Evolutionary conservation across 2,888 invertebrate genomes (phyloP), one percentile per base, ranked within the genome.

Genomic region (Harpalus rubripes): DNA sequence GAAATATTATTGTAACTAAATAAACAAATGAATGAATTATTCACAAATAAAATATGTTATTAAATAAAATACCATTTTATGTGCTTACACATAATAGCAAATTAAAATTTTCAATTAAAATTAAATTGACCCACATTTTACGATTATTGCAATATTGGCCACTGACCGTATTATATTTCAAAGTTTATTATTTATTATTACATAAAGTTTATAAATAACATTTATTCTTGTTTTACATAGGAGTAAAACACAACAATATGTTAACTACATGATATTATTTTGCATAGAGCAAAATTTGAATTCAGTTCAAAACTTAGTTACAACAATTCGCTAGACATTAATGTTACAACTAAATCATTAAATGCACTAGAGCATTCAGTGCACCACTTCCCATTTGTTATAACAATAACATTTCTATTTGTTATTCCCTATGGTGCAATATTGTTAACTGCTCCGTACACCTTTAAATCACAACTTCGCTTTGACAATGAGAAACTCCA

Each of bases 401-500:
- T 2, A 52, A 52, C 44, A 52, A 61, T 61, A 61, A 61, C 61
- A 18, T 18, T 10, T 61, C 3, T 61, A 61, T 18, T 61, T 16
- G 1, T 18, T 1, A 61, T 18, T 61, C 61, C 16, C 61, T 26
- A 18, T 16, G 6, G 18, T 16, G 8, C 61, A 3, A 18, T 61
- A 10, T 61, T 61, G 61, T 61, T 61, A 61, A 18, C 4, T 61
- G 61, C 18, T 18, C 6, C 8, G 3, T 26, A 61, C 61, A 61
- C 26, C 61, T 61, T 61, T 61, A 61, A 61, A 26, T 61, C 61
- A 26, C 61, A 12, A 15, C 59, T 7, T 6, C 18, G 10, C 26
- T 16, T 61, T 61, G 61, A 26, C 61, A 61, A 61, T 59, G 59
- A 26, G 61, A 61, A 61, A 61, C 61, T 26, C 18, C 18, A 7